Conservation (phyloP, 2,797 vertebrate species). For the Eptatretus atami region DNA sequence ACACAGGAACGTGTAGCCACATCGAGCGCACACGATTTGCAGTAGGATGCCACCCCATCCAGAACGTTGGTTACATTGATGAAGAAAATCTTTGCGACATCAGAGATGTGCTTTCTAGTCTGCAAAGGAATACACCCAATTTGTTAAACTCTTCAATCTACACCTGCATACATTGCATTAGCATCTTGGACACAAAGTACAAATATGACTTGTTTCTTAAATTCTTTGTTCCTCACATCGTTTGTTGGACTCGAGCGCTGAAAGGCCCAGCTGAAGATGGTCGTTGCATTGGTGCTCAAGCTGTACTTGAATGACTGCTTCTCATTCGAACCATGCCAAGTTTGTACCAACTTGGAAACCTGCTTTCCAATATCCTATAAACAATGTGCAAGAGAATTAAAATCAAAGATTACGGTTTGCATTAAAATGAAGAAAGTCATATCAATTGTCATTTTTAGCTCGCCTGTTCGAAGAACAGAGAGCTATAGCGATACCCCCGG, state of each 20-base stretch:
- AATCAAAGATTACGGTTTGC: no score
- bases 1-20: constrained; percentile 20
- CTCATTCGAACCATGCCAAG: constrained; percentile 32
- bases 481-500: no score
- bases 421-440: no score
- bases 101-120: constrained; percentile 32
- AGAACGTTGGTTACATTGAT: constrained; percentile 48
- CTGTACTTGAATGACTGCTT: constrained; percentile 64
- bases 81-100: constrained; percentile 54
- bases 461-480: no score
- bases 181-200: no score
- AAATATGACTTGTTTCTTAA: no score
- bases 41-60: constrained; percentile 46
- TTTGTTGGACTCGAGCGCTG: constrained; percentile 12
- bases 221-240: no score
- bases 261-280: constrained; percentile 71
- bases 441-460: no score
- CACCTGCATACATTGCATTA: no score
- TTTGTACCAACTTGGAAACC: constrained; percentile 25
- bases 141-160: no score
- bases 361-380: neutral
- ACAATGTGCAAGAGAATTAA: no score
- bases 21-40: constrained; percentile 33
- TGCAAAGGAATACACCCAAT: constrained; percentile 10
- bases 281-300: constrained; percentile 32